Percentiles rank a stretch among this genome's conserved stretches.
phyloP scores from a whole-genome alignment of 2,888 invertebrate species.

The Oxystoma pomonae region DNA sequence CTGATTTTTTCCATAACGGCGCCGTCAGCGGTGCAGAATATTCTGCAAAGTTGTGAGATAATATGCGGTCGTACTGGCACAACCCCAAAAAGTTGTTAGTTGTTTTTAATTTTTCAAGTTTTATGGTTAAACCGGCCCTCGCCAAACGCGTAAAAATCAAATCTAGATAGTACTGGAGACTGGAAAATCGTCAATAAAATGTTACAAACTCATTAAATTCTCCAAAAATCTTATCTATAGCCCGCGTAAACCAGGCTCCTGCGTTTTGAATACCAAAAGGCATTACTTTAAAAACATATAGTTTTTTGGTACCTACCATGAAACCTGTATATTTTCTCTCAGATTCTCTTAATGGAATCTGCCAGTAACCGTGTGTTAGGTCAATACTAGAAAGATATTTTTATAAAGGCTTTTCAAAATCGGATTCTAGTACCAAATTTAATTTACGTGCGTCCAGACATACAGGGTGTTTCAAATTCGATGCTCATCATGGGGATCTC shows the following conservation, averaged over 20 bases:
- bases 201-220: neutral
- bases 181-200: neutral
- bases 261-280: neutral
- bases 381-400: neutral
- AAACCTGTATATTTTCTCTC: neutral
- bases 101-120: no score
- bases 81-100: constrained; percentile 24
- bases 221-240: neutral
- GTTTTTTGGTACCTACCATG: neutral
- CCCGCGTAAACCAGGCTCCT: neutral
- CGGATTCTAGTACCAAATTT: neutral
- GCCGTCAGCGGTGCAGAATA: constrained; percentile 5
- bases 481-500: no score
- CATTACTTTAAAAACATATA: neutral
- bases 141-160: neutral
- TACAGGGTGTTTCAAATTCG: no score
- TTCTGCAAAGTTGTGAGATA: constrained; percentile 10
- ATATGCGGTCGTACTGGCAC: constrained; percentile 11
- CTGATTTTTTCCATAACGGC: neutral
- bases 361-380: neutral
- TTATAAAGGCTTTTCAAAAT: neutral
- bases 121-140: neutral
- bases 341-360: neutral
- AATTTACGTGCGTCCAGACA: neutral
- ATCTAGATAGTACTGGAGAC: no score